Conservation (phyloP, 2,888 invertebrate species). For the Germaria angustata region DNA sequence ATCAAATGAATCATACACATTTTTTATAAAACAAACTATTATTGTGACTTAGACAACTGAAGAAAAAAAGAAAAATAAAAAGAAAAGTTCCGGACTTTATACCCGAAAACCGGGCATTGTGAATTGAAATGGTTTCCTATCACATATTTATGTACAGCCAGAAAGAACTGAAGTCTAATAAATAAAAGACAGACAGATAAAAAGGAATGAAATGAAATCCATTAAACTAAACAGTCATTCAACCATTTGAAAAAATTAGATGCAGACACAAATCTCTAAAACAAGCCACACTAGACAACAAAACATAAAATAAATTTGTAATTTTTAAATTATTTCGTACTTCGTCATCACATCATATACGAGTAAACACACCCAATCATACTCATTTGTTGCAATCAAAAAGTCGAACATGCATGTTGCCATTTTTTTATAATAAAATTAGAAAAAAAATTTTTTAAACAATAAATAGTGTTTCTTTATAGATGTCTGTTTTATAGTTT, state of each 20-base stretch:
- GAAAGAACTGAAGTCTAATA: constrained; percentile 8
- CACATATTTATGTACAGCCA: background rate
- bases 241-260: constrained; percentile 47
- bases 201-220: constrained; percentile 16
- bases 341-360: constrained; percentile 39
- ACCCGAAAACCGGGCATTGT: background rate
- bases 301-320: constrained; percentile 47
- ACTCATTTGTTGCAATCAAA: background rate
- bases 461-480: constrained; percentile 40
- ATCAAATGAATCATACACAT: constrained; percentile 12
- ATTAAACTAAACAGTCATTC: constrained; percentile 56
- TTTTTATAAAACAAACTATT: background rate
- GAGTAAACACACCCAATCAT: constrained; percentile 13
- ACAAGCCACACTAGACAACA: constrained; percentile 27
- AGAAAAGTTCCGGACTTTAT: background rate
- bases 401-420: constrained; percentile 25
- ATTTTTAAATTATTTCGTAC: constrained; percentile 52
- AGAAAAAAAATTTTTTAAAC: constrained; percentile 22
- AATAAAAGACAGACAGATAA: background rate
- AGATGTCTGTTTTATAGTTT: constrained; percentile 57
- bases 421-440: constrained; percentile 18
- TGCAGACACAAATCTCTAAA: constrained; percentile 39
- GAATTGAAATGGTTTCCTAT: constrained; percentile 3
- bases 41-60: background rate
- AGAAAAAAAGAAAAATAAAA: too few relatives aligned